Evolutionary conservation across 1,140 invertebrate genomes (phyloP), one percentile per base, ranked within the genome.

Genomic region (Chrysopa pallens): DNA sequence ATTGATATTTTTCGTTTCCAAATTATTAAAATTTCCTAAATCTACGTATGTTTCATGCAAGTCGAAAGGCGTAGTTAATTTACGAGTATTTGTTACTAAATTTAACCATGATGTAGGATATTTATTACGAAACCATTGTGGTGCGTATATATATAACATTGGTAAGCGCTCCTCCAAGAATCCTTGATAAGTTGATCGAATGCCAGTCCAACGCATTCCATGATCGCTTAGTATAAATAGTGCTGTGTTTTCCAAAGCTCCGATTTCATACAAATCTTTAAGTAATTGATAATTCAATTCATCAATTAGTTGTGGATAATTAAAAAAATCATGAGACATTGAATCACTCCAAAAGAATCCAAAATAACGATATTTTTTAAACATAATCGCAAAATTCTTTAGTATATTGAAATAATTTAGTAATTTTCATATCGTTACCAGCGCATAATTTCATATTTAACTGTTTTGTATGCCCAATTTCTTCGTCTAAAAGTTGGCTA

Each of bases 161-260:
- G 92, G 92, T 13, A 96, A 58, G 36, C 89, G 63, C 56, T 94
- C 90, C 60, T 97, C 92, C 44, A 92, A 66, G 56, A 84, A 78
- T 0, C 92, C 92, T 41, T 81, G 74, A 55, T 82, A 80, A 0
- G 89, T 93, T 49, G 73, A 58, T 13, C 84, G 58, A 12, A 89
- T 76, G 2, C 67, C 64, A 1, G 90, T 90, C 66, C 84, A 94
- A 27, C 93, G 61, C 53, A 91, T 79, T 0, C 93, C 92, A 59
- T 97, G 93, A 60, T 97, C 93, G 52, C 88, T 92, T 48, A 91
- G 67, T n/a, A 94, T 72, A 17, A 95, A 67, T 0, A 95, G 57
- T 49, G 81, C 61, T 0, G 75, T 76, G 36, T 78, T 70, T 33
- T 84, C 70, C 47, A 81, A 59, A 9, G 72, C 65, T 0, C 73